Evolutionary conservation across 2,888 invertebrate species (phyloP).

Genomic region (Ectemnius continuus): DNA sequence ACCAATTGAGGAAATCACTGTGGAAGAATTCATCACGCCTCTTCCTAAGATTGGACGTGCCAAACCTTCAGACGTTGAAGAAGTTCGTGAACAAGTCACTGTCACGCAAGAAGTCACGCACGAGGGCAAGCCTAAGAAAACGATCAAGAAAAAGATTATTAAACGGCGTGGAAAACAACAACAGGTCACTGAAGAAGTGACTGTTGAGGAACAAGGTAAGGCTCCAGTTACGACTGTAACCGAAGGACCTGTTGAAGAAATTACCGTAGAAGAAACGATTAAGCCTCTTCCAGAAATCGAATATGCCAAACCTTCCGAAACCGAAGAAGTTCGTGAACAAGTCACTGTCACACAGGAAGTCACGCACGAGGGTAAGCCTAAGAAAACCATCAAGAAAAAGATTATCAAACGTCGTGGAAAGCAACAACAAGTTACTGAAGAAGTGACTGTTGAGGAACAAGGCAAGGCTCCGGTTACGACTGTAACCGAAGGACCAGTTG

Average conservation of each 20-base stretch:
- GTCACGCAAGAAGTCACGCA: slow-evolving; percentile 48
- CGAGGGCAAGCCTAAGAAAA: slow-evolving; percentile 67
- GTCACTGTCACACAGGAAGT: slow-evolving; percentile 62
- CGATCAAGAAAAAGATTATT: slow-evolving; percentile 65
- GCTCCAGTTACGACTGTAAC: slow-evolving; percentile 57
- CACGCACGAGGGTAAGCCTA: slow-evolving; percentile 53
- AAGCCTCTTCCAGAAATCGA: slow-evolving; percentile 9
- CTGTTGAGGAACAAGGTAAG: slow-evolving; percentile 61
- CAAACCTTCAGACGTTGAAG: slow-evolving; percentile 56
- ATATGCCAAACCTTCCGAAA: slow-evolving; percentile 69
- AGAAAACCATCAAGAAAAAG: slow-evolving; percentile 65
- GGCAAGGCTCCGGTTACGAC: slow-evolving; percentile 57
- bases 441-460: slow-evolving; percentile 60
- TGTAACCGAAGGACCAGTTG: slow-evolving; percentile 64
- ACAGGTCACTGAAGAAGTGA: slow-evolving; percentile 62
- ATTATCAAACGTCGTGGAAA: slow-evolving; percentile 49
- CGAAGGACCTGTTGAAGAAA: too few relatives aligned
- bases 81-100: slow-evolving; percentile 28
- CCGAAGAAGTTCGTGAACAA: slow-evolving; percentile 54
- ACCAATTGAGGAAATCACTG: slow-evolving; percentile 75
- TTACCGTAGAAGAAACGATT: too few relatives aligned
- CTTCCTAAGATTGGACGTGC: slow-evolving; percentile 28
- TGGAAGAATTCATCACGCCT: not conserved
- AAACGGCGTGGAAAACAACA: slow-evolving; percentile 67
- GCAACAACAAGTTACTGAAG: slow-evolving; percentile 61